These are phyloP conservation scores for Podarcis lilfordi DNA, from an alignment of 2,797 vertebrate species.

Conservation along the genomic window DNA sequence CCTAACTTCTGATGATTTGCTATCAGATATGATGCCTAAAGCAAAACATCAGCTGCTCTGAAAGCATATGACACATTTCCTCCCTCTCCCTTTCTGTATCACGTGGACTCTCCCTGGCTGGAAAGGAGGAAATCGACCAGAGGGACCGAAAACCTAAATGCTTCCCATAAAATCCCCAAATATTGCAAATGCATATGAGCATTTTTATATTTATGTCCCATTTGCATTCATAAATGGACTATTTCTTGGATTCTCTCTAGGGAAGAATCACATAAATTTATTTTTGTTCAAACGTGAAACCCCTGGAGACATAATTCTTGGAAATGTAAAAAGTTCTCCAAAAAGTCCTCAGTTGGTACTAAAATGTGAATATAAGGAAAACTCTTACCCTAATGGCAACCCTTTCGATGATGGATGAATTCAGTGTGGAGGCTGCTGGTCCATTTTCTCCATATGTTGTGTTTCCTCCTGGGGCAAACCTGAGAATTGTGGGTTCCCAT, in stretches of 20 bases:
- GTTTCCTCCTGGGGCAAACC: background rate
- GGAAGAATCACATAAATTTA: constrained; percentile 57
- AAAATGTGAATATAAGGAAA: constrained; percentile 45
- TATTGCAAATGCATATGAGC: constrained; percentile 39
- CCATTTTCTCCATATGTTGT: background rate
- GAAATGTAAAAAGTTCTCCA: constrained; percentile 41
- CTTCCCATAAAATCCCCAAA: constrained; percentile 65
- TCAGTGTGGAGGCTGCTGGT: background rate
- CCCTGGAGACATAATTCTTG: constrained; percentile 49
- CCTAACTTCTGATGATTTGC: constrained; percentile 59
- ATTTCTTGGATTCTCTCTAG: constrained; percentile 59
- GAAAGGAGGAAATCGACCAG: constrained; percentile 27
- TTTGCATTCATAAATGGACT: constrained; percentile 64
- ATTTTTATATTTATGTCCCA: constrained; percentile 60
- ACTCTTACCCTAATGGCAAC: constrained; percentile 23
- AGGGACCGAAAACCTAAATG: constrained; percentile 54
- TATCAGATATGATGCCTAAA: constrained; percentile 69
- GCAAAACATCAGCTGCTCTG: constrained; percentile 56
- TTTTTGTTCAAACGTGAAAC: constrained; percentile 56
- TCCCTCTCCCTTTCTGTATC: background rate
- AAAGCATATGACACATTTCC: constrained; percentile 53
- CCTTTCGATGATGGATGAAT: background rate
- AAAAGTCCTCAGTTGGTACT: constrained; percentile 51
- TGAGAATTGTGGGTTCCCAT: background rate
- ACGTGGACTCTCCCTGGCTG: constrained; percentile 41